Evolutionary conservation across 1,140 invertebrate genomes (phyloP).

Genomic region (Leucophenga varia): DNA sequence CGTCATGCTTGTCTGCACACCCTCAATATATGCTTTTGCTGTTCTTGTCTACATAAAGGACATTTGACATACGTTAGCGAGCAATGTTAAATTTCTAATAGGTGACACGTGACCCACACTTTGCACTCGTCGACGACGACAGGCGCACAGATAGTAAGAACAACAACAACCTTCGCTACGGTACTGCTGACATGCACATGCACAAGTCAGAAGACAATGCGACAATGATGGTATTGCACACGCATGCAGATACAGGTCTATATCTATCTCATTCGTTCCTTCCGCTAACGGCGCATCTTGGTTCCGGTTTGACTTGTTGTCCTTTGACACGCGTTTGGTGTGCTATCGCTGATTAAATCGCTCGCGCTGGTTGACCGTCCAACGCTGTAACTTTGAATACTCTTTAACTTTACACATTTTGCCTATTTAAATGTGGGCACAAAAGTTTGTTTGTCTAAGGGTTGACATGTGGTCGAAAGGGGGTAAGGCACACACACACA

Average conservation of each 20-base stretch:
- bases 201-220: slow-evolving; percentile 8
- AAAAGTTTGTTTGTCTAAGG: no score
- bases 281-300: slow-evolving; percentile 19
- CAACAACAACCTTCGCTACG: no score
- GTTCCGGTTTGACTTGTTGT: slow-evolving; percentile 49
- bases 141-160: no score
- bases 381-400: no score
- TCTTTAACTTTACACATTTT: no score
- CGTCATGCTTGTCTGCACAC: slow-evolving; percentile 44
- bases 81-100: slow-evolving; percentile 45
- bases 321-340: slow-evolving; percentile 34
- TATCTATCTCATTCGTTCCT: not conserved
- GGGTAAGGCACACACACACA: no score
- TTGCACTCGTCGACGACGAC: no score
- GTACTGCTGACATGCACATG: slow-evolving; percentile 25
- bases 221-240: slow-evolving; percentile 36
- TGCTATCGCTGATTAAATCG: not conserved
- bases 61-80: slow-evolving; percentile 47
- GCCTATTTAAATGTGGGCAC: no score
- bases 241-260: not conserved
- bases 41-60: not conserved
- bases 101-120: slow-evolving; percentile 49
- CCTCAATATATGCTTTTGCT: slow-evolving; percentile 17
- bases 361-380: no score
- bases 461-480: no score